Percentiles rank a stretch among this genome's conserved stretches.
These are phyloP conservation scores for Sisyra terminalis DNA, from an alignment of 2,888 invertebrate species.

Conservation along the genomic window DNA sequence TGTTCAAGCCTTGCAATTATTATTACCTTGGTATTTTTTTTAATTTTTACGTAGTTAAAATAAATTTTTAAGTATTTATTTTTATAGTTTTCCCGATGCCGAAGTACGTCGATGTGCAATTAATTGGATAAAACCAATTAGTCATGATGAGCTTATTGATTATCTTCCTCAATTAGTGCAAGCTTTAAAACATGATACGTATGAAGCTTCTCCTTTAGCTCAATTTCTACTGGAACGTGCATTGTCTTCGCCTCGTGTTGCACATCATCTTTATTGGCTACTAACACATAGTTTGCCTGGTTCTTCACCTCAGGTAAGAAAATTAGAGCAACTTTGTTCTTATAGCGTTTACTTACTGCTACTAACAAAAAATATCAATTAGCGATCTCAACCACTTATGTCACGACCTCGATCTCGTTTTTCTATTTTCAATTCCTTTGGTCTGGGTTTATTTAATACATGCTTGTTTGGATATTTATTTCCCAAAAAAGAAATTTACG, in stretches of 20 bases:
- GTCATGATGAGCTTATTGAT: slow-evolving; percentile 77
- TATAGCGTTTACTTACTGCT: too few relatives aligned
- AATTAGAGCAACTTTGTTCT: background rate
- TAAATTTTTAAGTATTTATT: too few relatives aligned
- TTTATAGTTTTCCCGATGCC: slow-evolving; percentile 85
- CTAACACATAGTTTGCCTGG: slow-evolving; percentile 71
- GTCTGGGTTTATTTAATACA: too few relatives aligned
- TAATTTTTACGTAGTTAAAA: slow-evolving; percentile 16
- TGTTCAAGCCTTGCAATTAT: slow-evolving; percentile 76
- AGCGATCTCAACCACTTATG: too few relatives aligned
- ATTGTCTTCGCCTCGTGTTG: slow-evolving; percentile 73
- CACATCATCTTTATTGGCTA: slow-evolving; percentile 91
- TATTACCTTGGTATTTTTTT: slow-evolving; percentile 89
- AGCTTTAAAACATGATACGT: slow-evolving; percentile 78
- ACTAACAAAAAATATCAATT: too few relatives aligned
- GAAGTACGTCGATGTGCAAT: slow-evolving; percentile 77
- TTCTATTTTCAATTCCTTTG: too few relatives aligned
- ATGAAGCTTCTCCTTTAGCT: slow-evolving; percentile 77
- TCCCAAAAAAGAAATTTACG: too few relatives aligned
- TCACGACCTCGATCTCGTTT: too few relatives aligned
- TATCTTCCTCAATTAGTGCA: slow-evolving; percentile 89
- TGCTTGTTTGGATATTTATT: too few relatives aligned
- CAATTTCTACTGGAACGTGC: slow-evolving; percentile 68
- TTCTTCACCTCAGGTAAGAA: slow-evolving; percentile 55
- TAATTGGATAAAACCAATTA: slow-evolving; percentile 58